Percentiles rank a stretch among this genome's conserved stretches.
phyloP scores from a whole-genome alignment of 2,113 vertebrate species.

The Microtus oregoni region DNA sequence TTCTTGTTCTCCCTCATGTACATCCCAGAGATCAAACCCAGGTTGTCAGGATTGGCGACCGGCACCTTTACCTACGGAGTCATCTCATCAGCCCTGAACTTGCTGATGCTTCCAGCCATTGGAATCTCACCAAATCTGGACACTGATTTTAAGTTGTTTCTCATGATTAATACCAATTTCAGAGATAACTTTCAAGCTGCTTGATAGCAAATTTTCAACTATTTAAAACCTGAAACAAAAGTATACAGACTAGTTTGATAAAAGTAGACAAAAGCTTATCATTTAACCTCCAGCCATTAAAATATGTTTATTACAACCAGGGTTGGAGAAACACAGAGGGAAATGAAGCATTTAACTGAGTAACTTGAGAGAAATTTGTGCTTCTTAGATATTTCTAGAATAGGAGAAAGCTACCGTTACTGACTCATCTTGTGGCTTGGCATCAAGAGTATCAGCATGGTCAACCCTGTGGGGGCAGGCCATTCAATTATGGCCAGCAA shows the following conservation, averaged over 20 bases:
- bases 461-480: slow-evolving; percentile 51
- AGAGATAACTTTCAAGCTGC: background rate
- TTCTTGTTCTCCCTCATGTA: background rate
- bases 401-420: slow-evolving; percentile 42
- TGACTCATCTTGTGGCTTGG: background rate
- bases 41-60: background rate
- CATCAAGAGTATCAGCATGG: slow-evolving; percentile 51
- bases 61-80: background rate
- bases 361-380: slow-evolving; percentile 54
- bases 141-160: slow-evolving; percentile 46
- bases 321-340: slow-evolving; percentile 69
- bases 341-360: slow-evolving; percentile 72
- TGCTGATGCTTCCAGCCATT: background rate
- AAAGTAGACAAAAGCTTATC: slow-evolving; percentile 79
- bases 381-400: slow-evolving; percentile 41
- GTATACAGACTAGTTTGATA: background rate
- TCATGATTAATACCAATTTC: slow-evolving; percentile 29
- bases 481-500: slow-evolving; percentile 72
- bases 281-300: slow-evolving; percentile 62
- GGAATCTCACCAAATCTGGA: slow-evolving; percentile 18
- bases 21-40: background rate
- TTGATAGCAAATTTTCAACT: slow-evolving; percentile 31
- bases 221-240: slow-evolving; percentile 55
- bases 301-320: slow-evolving; percentile 64
- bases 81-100: background rate